Percentiles rank a stretch among this genome's conserved stretches.
phyloP scores from a whole-genome alignment of 2,797 vertebrate genomes.

The Oryzias sinensis region DNA sequence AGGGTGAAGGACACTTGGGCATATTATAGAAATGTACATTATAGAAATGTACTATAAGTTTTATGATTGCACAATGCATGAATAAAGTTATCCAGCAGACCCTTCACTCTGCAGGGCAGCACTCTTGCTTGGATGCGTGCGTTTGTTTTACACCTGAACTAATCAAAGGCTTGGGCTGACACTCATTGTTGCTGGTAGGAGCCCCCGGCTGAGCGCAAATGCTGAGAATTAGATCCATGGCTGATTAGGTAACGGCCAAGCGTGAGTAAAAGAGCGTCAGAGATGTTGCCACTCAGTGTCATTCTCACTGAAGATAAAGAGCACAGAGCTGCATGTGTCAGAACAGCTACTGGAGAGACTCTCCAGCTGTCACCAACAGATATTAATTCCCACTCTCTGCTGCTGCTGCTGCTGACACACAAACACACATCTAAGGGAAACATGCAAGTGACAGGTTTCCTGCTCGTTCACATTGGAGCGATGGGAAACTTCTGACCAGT shows the following conservation, averaged over 20 bases:
- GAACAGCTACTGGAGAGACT: conserved; percentile 32
- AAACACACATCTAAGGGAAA: not conserved
- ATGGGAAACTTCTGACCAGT: not conserved
- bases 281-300: conserved; percentile 58
- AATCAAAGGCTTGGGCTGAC: conserved; percentile 19
- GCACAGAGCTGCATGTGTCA: conserved; percentile 51
- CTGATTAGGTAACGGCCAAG: conserved; percentile 39
- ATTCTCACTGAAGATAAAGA: conserved; percentile 50
- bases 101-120: too few relatives aligned
- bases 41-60: too few relatives aligned
- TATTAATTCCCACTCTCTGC: conserved; percentile 25
- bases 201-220: conserved; percentile 25
- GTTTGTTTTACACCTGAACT: conserved; percentile 21
- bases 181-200: conserved; percentile 22
- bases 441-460: conserved; percentile 8
- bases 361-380: conserved; percentile 53
- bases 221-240: conserved; percentile 38
- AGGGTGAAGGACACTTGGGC: too few relatives aligned
- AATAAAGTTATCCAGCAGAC: too few relatives aligned
- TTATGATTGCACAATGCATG: too few relatives aligned
- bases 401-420: conserved; percentile 1
- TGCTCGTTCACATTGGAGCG: not conserved
- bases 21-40: too few relatives aligned
- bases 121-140: too few relatives aligned
- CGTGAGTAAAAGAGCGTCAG: conserved; percentile 30